Conservation (phyloP, 2,797 vertebrate genomes). For the Silurus lanzhouensis region DNA sequence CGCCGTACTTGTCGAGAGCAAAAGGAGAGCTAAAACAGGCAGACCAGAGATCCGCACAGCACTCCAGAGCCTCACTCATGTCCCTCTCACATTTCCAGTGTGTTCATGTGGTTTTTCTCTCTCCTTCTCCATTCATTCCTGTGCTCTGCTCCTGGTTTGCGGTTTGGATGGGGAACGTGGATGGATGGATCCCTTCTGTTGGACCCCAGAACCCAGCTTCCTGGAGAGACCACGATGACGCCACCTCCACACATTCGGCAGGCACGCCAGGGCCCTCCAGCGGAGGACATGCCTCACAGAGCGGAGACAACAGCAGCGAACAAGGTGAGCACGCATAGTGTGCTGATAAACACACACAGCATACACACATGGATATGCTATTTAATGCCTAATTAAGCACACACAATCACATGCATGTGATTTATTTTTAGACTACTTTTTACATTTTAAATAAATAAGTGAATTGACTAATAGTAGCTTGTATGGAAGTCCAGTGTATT, state of each 20-base stretch:
- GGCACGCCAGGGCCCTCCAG: slow-evolving; percentile 99
- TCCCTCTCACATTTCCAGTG: slow-evolving; percentile 70
- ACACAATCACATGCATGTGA: slow-evolving; percentile 46
- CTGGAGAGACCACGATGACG: slow-evolving; percentile 99
- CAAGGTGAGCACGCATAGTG: slow-evolving; percentile 85
- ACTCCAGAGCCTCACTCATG: slow-evolving; percentile 66
- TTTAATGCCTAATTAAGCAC: slow-evolving; percentile 20
- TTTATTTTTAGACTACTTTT: background rate
- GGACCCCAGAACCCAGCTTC: slow-evolving; percentile 96
- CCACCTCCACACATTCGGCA: slow-evolving; percentile 97
- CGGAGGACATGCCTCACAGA: slow-evolving; percentile 98
- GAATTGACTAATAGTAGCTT: background rate
- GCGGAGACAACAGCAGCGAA: slow-evolving; percentile 99
- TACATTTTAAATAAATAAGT: background rate
- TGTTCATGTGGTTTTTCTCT: slow-evolving; percentile 77
- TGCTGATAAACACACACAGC: slow-evolving; percentile 54
- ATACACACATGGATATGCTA: slow-evolving; percentile 34
- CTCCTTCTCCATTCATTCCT: slow-evolving; percentile 58
- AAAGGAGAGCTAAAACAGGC: slow-evolving; percentile 53
- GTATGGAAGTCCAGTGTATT: background rate
- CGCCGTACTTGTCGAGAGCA: slow-evolving; percentile 37
- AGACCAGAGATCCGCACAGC: slow-evolving; percentile 61
- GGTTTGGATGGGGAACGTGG: slow-evolving; percentile 73
- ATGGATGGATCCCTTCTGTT: slow-evolving; percentile 70
- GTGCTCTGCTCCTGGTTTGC: slow-evolving; percentile 83